Conservation (phyloP, 2,888 invertebrate genomes). For the Taenaris catops region DNA sequence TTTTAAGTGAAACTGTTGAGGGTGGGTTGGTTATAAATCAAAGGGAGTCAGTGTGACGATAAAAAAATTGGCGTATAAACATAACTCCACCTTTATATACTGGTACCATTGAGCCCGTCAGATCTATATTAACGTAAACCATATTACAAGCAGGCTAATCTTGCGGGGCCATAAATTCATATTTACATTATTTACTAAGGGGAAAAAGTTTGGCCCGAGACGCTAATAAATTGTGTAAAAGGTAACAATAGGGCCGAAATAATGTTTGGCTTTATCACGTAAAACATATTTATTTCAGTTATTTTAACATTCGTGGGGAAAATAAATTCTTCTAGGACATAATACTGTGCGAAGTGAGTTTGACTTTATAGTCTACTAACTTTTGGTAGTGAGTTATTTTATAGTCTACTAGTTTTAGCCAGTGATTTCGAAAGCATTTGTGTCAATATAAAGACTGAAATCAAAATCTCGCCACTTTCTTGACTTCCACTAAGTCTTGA, state of each 20-base stretch:
- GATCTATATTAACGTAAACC: not conserved
- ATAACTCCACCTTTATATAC: no score
- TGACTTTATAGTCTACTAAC: no score
- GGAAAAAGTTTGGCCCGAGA: slow-evolving; percentile 21
- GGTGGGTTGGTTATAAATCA: slow-evolving; percentile 38
- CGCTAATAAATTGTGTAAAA: slow-evolving; percentile 19
- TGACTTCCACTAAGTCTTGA: no score
- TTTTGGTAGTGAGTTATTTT: no score
- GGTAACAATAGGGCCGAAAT: slow-evolving; percentile 20
- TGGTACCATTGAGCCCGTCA: not conserved
- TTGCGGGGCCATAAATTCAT: slow-evolving; percentile 28
- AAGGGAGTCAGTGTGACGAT: slow-evolving; percentile 33
- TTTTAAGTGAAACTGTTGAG: slow-evolving; percentile 17
- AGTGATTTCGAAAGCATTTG: no score
- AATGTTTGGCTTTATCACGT: slow-evolving; percentile 9
- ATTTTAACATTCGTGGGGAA: not conserved
- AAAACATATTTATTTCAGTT: slow-evolving; percentile 1
- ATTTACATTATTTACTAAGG: slow-evolving; percentile 27
- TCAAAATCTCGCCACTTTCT: no score
- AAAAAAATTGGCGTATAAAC: no score
- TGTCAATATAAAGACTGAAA: no score
- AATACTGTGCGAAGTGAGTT: no score
- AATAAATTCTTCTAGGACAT: no score
- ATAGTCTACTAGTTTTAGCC: no score
- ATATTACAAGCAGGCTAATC: slow-evolving; percentile 22